A percentile compares a stretch with the other conserved stretches of the same genome.
phyloP scores from a whole-genome alignment of 2,113 vertebrate species.

The Percopsis transmontana region DNA sequence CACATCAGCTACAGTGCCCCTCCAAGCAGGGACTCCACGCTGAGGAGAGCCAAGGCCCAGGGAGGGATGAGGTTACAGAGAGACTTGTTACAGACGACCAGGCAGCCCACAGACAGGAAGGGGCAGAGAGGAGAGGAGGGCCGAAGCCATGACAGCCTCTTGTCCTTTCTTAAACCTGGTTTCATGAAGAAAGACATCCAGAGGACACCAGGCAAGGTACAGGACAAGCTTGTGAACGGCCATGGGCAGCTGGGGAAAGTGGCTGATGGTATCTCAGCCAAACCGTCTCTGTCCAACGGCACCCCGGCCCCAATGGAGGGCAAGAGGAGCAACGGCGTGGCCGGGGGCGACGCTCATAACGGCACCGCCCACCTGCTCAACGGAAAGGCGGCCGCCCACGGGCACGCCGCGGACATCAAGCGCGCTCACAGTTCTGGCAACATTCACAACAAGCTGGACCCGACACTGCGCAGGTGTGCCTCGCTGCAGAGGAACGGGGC shows the following conservation, averaged over 20 bases:
- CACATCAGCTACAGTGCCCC: constrained; percentile 65
- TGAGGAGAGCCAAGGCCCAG: constrained; percentile 51
- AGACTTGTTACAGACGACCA: constrained; percentile 32
- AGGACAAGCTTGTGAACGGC: constrained; percentile 42
- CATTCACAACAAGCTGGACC: constrained; percentile 74
- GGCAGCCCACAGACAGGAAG: constrained; percentile 40
- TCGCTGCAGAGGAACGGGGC: constrained; percentile 79
- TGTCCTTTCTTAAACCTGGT: constrained; percentile 74
- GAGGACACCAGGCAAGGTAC: constrained; percentile 51
- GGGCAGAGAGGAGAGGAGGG: constrained; percentile 53
- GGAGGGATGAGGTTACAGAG: constrained; percentile 39
- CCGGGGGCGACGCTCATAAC: constrained; percentile 34
- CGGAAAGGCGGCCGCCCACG: constrained; percentile 28
- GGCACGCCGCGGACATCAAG: constrained; percentile 68
- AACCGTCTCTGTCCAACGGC: constrained; percentile 71
- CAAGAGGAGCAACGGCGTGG: constrained; percentile 36
- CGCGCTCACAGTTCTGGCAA: constrained; percentile 82
- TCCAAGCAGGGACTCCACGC: constrained; percentile 73
- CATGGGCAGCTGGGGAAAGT: constrained; percentile 44
- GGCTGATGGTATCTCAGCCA: constrained; percentile 39
- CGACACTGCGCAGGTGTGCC: constrained; percentile 66
- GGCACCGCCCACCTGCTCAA: constrained; percentile 52
- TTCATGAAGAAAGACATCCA: constrained; percentile 77
- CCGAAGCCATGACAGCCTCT: constrained; percentile 68
- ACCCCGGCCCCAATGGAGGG: constrained; percentile 35